A percentile compares a stretch with the other conserved stretches of the same genome.
Conservation (phyloP, 2,797 vertebrate species). For the Acanthornis magna region DNA sequence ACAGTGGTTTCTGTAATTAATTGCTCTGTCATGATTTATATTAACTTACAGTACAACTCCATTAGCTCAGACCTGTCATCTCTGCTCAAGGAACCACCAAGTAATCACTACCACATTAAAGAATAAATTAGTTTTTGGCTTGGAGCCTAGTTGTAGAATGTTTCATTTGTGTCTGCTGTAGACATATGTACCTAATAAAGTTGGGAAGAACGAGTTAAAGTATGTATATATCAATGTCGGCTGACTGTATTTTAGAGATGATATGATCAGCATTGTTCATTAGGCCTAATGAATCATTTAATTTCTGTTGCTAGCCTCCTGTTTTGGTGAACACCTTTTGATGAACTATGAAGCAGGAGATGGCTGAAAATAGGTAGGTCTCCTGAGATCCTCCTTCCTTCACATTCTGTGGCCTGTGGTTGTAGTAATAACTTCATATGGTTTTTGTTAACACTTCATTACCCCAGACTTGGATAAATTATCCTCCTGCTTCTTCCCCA, state of each 20-base stretch:
- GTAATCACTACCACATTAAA: slow-evolving; percentile 86
- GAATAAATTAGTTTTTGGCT: slow-evolving; percentile 85
- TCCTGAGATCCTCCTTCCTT: slow-evolving; percentile 67
- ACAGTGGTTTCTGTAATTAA: slow-evolving; percentile 85
- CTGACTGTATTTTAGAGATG: slow-evolving; percentile 69
- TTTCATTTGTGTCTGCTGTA: slow-evolving; percentile 80
- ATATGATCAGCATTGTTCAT: slow-evolving; percentile 73
- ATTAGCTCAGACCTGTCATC: slow-evolving; percentile 85
- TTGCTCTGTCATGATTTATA: slow-evolving; percentile 87
- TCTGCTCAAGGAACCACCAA: slow-evolving; percentile 81
- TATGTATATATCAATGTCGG: slow-evolving; percentile 71
- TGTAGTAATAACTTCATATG: slow-evolving; percentile 81
- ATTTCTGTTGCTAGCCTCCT: slow-evolving; percentile 59
- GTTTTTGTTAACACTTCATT: slow-evolving; percentile 84
- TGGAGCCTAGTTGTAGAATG: slow-evolving; percentile 78
- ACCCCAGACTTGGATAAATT: slow-evolving; percentile 80
- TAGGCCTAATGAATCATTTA: slow-evolving; percentile 73
- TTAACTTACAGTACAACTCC: slow-evolving; percentile 86
- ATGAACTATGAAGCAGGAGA: slow-evolving; percentile 61
- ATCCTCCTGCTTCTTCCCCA: slow-evolving; percentile 73
- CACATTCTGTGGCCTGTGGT: slow-evolving; percentile 73
- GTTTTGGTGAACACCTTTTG: slow-evolving; percentile 68
- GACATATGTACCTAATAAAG: slow-evolving; percentile 85
- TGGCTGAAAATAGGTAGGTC: slow-evolving; percentile 67
- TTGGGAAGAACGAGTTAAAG: slow-evolving; percentile 78